Evolutionary conservation across 92 coral and sea anemone genomes (phyloP), one percentile per base, ranked within the genome.

Genomic region (Paragorgia papillata): DNA sequence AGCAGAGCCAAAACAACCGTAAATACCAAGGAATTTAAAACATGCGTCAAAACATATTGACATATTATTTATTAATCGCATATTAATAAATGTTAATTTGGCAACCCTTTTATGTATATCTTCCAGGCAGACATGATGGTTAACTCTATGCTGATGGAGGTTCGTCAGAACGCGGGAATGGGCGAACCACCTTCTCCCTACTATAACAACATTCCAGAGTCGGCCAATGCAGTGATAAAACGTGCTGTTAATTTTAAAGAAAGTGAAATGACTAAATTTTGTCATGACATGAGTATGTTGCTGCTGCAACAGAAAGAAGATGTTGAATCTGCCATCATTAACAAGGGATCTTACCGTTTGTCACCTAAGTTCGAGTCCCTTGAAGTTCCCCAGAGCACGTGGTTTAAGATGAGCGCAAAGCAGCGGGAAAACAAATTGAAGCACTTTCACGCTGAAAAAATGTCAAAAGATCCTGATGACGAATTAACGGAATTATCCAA

Each of bases 241-340:
- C 61, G 66, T n/a, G 88, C 46, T 0, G 82, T 84, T 20, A 61
- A 67, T 27, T 84, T 85, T 21, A 44, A 65, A 12, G 57, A 76
- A 35, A 69, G 57, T 43, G 85, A 80, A 62, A 85, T 79, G 85
- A 77, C 83, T 1, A 62, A 79, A 22, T 71, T 80, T 15, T 80
- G 84, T 51, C 62, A 60, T 15, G 62, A 85, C 35, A 85, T 80
- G 82, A 74, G 78, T 70, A 22, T 40, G 3, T 61, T 73, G 67
- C 29, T 85, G 39, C 69, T 57, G 79, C 83, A 66, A 53, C 79
- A 61, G 57, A 44, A 76, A 50, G 59, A 58, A 55, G 84, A 86
- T 35, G 83, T 84, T 53, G 86, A 81, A 13, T 63, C 90, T 55
- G 90, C 87, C 8, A 44, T 85, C 7, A 54, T 85, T 0, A 80